Base-by-base conservation (phyloP, 1,140 invertebrate species). In the Brachionus asplanchnoidis region DNA sequence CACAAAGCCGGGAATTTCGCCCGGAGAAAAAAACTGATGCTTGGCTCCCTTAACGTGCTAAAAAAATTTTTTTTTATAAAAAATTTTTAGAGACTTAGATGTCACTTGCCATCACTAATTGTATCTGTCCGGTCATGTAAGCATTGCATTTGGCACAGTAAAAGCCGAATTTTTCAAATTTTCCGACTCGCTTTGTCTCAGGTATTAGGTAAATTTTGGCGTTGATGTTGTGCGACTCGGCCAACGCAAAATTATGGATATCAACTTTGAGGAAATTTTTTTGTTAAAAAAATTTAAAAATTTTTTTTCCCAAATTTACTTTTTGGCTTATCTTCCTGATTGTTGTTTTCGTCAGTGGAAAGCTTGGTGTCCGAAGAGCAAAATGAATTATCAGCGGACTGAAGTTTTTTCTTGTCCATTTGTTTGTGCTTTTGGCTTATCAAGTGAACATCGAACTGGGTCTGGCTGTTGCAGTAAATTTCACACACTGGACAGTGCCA, bases 141-240 rank as follows among this genome's bases (percentile, higher is more conserved):
- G 79, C 79, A 82, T 82, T 65, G 26, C 79, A 82, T 42, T 82
- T 65, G 20, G 23, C 14, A 60, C 79, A 82, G 36, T 82, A 82
- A n/a, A 82, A 82, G 9, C 79, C 79, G 23, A 82, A 82, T 46
- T 82, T 82, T 65, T 82, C 79, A 65, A 82, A 82, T 68, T 82
- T 82, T 46, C 79, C 79, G 2, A 65, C 32, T 82, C 53, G 32
- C 17, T 82, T 82, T 20, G 53, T 23, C 32, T 82, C 79, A 0
- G 79, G 79, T 20, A 82, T 82, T 26, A 82, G 42, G n/a, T 82
- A 82, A 36, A 12, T 68, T 32, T 82, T 32, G 12, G 79, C 79
- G 14, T 65, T 46, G 7, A 82, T 65, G 40, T 46, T 46, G 42
- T 82, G 32, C 4, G n/a, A 23, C 28, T 82, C 65, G 20, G 79